phyloP scores from a whole-genome alignment of 2,113 vertebrate species.

The Paedocypris sp. region DNA sequence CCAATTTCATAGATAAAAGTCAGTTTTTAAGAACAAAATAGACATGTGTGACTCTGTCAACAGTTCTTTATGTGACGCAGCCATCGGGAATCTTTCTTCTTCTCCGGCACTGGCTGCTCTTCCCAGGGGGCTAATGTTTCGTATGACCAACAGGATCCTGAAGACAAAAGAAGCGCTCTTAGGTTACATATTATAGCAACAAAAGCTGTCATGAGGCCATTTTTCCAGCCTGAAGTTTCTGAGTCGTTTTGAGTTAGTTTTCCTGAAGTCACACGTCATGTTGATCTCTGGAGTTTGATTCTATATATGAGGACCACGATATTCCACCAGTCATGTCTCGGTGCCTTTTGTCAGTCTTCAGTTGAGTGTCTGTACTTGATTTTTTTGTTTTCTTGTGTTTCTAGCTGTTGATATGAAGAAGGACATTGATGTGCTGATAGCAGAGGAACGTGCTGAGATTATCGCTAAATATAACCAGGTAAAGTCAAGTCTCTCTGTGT shows the following conservation, averaged over 20 bases:
- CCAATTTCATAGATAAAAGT: too few relatives aligned
- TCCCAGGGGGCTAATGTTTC: slow-evolving; percentile 37
- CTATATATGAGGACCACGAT: too few relatives aligned
- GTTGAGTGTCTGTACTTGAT: background rate
- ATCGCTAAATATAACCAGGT: slow-evolving; percentile 81
- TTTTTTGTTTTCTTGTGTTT: slow-evolving; percentile 16
- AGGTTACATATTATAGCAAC: background rate
- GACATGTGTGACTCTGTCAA: too few relatives aligned
- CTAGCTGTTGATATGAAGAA: slow-evolving; percentile 88
- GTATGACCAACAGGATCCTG: background rate
- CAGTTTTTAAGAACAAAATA: too few relatives aligned
- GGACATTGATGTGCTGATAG: slow-evolving; percentile 76
- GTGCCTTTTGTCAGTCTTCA: background rate
- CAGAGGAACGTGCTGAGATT: slow-evolving; percentile 79
- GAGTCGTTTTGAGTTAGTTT: too few relatives aligned
- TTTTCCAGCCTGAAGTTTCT: background rate
- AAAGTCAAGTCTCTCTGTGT: slow-evolving; percentile 22
- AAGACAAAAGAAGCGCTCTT: background rate
- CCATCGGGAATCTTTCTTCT: slow-evolving; percentile 13
- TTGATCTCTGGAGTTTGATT: too few relatives aligned
- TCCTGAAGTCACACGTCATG: too few relatives aligned
- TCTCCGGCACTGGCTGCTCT: background rate
- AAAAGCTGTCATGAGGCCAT: background rate
- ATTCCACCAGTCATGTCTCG: too few relatives aligned
- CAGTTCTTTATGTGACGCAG: too few relatives aligned